phyloP scores from a whole-genome alignment of 2,888 invertebrate species.

The Zygogramma bicolorata region DNA sequence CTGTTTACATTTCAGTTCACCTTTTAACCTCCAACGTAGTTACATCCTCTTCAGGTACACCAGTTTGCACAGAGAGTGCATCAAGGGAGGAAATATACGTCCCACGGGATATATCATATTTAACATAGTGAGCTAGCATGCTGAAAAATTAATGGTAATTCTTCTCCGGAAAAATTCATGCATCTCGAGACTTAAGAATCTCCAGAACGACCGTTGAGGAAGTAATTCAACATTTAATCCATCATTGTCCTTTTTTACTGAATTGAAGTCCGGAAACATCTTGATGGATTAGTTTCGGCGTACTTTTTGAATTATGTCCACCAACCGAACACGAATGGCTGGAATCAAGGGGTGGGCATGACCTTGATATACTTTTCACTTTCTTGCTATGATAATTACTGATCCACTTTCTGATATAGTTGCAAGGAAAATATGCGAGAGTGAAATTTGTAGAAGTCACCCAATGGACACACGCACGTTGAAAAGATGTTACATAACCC shows the following conservation, averaged over 20 bases:
- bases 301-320: neutral
- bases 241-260: neutral
- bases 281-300: neutral
- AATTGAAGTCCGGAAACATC: conserved; percentile 6
- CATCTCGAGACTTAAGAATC: neutral
- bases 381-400: too few species aligned
- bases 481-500: too few species aligned
- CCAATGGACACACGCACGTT: too few species aligned
- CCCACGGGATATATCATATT: neutral
- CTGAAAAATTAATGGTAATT: neutral
- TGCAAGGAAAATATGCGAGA: too few species aligned
- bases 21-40: neutral
- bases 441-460: too few species aligned
- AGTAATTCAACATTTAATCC: conserved; percentile 7
- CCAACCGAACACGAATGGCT: neutral
- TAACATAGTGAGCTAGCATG: neutral
- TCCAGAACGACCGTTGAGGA: neutral
- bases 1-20: neutral
- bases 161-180: neutral
- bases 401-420: too few species aligned
- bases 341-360: neutral
- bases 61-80: neutral
- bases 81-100: neutral
- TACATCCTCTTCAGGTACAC: neutral
- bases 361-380: neutral